These are phyloP conservation scores for Muscicapa striata DNA, from an alignment of 2,797 vertebrate species.

Conservation along the genomic window DNA sequence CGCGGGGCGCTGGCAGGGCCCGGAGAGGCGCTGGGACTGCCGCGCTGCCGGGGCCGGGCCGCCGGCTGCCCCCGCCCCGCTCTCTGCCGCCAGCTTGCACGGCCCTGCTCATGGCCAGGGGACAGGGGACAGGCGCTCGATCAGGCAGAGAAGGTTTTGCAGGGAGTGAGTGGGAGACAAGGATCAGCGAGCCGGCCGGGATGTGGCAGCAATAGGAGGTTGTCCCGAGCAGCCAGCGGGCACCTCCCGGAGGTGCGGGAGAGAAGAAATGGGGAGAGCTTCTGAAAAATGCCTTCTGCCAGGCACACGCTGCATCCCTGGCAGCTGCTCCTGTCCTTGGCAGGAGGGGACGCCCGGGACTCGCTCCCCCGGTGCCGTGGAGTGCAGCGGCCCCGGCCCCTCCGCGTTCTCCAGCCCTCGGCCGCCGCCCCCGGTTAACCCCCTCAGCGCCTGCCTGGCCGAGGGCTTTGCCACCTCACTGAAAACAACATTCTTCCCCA, in stretches of 20 bases:
- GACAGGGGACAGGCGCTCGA: neutral
- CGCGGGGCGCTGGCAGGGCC: neutral
- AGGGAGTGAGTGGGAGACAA: neutral
- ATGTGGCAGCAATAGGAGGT: neutral
- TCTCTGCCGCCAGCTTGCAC: neutral
- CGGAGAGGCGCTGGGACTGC: neutral
- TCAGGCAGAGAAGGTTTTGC: neutral
- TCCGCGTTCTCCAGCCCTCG: neutral
- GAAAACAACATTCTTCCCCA: neutral
- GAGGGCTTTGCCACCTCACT: neutral
- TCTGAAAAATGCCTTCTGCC: neutral
- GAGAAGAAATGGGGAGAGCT: neutral
- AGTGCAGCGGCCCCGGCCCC: neutral
- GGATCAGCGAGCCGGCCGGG: neutral
- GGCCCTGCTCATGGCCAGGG: neutral
- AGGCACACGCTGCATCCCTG: neutral
- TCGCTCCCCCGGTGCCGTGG: rapidly evolving
- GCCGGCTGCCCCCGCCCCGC: neutral
- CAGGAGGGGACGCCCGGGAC: neutral
- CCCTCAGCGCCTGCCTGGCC: neutral
- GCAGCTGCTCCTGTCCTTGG: neutral
- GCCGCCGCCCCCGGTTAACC: neutral
- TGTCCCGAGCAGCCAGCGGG: neutral
- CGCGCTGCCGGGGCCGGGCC: neutral
- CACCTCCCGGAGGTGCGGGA: neutral